Evolutionary conservation across 1,140 invertebrate species (phyloP).

Genomic region (Drosophila arizonae): DNA sequence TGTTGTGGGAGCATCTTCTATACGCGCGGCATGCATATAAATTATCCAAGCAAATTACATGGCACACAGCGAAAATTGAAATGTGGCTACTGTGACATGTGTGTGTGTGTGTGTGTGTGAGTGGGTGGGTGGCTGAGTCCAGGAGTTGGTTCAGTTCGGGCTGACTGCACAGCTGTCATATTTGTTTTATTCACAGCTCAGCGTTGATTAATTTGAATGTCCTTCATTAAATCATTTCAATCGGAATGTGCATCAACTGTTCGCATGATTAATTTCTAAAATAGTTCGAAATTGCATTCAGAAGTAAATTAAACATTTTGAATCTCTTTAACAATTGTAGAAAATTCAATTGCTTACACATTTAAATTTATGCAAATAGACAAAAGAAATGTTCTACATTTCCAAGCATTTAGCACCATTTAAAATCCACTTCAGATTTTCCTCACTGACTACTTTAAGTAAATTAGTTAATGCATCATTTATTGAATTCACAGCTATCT

Average conservation of each 20-base stretch:
- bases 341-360: background rate
- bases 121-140: constrained; percentile 14
- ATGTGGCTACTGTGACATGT: constrained; percentile 39
- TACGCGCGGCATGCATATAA: constrained; percentile 73
- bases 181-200: constrained; percentile 46
- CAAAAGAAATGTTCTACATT: too few relatives aligned
- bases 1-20: constrained; percentile 59
- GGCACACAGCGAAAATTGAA: constrained; percentile 73
- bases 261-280: constrained; percentile 53
- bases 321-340: too few relatives aligned
- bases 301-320: background rate
- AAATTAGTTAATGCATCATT: too few relatives aligned
- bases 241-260: constrained; percentile 56
- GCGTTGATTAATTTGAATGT: constrained; percentile 76
- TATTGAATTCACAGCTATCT: background rate
- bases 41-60: constrained; percentile 76
- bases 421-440: too few relatives aligned
- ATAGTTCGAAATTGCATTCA: background rate
- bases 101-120: constrained; percentile 12
- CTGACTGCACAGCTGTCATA: constrained; percentile 49
- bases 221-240: constrained; percentile 70
- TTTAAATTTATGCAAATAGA: too few relatives aligned
- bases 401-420: too few relatives aligned
- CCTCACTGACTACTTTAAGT: too few relatives aligned
- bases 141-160: background rate